Conservation (phyloP, 2,113 vertebrate genomes). For the Gnathonemus echidnorhynchus region DNA sequence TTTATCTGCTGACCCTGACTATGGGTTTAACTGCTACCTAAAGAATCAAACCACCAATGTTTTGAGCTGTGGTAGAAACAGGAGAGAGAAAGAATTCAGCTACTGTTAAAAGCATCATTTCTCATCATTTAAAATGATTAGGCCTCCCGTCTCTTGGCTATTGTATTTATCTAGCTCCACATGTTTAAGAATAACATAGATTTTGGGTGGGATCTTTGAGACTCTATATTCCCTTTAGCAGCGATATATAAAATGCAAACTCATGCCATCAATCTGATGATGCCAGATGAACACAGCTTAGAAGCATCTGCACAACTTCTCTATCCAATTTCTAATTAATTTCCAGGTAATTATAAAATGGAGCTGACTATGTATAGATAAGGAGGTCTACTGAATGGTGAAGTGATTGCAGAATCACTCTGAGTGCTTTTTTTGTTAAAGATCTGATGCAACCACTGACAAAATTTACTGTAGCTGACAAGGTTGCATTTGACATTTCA, state of each 20-base stretch:
- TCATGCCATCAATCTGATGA: background rate
- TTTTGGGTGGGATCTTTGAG: background rate
- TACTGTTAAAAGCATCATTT: slow-evolving; percentile 24
- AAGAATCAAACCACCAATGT: background rate
- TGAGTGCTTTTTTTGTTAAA: background rate
- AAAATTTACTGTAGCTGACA: slow-evolving; percentile 10
- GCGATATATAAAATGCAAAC: background rate
- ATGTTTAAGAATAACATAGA: background rate
- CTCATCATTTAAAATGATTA: slow-evolving; percentile 15
- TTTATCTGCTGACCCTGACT: background rate
- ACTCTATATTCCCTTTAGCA: background rate
- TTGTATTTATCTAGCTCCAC: background rate
- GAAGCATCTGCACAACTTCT: background rate
- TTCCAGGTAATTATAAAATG: background rate
- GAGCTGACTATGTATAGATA: background rate
- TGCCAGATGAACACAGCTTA: background rate
- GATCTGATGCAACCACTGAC: slow-evolving; percentile 5
- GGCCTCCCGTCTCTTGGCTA: background rate
- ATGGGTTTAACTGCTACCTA: background rate
- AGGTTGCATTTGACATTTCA: background rate
- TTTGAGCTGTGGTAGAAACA: background rate
- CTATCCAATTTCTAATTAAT: background rate
- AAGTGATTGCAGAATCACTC: background rate
- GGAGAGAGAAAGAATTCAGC: slow-evolving; percentile 13
- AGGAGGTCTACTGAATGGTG: background rate